These are phyloP conservation scores for Hirtodrosophila confusa DNA, from an alignment of 2,888 invertebrate genomes.

Conservation along the genomic window DNA sequence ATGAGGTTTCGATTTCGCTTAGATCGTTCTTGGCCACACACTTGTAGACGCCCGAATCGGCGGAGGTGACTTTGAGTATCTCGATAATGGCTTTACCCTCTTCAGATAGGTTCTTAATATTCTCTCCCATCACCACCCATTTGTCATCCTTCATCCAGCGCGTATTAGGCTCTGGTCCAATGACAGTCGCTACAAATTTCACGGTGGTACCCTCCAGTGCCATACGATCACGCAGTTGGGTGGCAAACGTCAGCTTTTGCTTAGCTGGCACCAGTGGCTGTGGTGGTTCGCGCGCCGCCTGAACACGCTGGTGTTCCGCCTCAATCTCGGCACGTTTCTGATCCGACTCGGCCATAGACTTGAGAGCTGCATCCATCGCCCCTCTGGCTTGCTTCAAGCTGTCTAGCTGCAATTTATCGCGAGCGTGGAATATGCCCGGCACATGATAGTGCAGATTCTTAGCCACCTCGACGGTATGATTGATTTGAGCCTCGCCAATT, in stretches of 20 bases:
- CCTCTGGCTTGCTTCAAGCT: slow-evolving; percentile 80
- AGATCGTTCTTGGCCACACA: slow-evolving; percentile 91
- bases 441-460: slow-evolving; percentile 85
- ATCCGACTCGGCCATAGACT: slow-evolving; percentile 83
- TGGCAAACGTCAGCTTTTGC: slow-evolving; percentile 87
- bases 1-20: slow-evolving; percentile 89
- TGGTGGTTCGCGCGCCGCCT: slow-evolving; percentile 68
- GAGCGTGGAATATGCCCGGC: slow-evolving; percentile 83
- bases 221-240: slow-evolving; percentile 90
- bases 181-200: slow-evolving; percentile 91
- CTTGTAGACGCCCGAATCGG: slow-evolving; percentile 92
- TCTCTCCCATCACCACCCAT: slow-evolving; percentile 86
- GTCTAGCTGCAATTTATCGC: slow-evolving; percentile 79
- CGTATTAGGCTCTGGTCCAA: slow-evolving; percentile 89
- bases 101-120: slow-evolving; percentile 86
- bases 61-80: slow-evolving; percentile 87
- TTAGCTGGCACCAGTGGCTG: slow-evolving; percentile 81
- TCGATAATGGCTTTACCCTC: slow-evolving; percentile 91
- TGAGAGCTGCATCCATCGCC: slow-evolving; percentile 83
- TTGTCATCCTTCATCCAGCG: slow-evolving; percentile 92
- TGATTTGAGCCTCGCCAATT: slow-evolving; percentile 86
- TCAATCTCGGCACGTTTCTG: slow-evolving; percentile 75
- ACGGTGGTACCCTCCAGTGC: slow-evolving; percentile 90
- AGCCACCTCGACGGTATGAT: slow-evolving; percentile 85
- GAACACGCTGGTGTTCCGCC: slow-evolving; percentile 59